Evolutionary conservation across 2,888 invertebrate genomes (phyloP).

Genomic region (Drosophila recens): DNA sequence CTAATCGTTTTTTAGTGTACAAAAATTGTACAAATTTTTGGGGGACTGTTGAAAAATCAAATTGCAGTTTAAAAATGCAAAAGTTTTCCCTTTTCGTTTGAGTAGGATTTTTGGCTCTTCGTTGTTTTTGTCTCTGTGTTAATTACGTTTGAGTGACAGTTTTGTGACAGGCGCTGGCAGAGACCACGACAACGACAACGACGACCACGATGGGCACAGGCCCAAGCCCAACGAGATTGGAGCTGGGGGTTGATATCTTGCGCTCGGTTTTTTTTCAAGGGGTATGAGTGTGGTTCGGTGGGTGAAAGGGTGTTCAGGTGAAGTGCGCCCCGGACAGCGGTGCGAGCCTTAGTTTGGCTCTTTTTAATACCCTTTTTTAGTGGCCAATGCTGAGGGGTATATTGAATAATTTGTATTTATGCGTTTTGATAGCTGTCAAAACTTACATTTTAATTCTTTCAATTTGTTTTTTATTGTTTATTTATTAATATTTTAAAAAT

Average conservation of each 20-base stretch:
- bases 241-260: constrained; percentile 8
- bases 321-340: constrained; percentile 51
- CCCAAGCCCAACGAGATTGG: constrained; percentile 10
- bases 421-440: neutral
- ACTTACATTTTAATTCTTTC: neutral
- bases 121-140: constrained; percentile 58
- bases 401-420: neutral
- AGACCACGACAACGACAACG: constrained; percentile 26
- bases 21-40: constrained; percentile 8
- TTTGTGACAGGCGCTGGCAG: constrained; percentile 70
- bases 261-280: constrained; percentile 7
- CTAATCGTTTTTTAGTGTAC: constrained; percentile 63
- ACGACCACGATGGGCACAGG: constrained; percentile 28
- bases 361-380: constrained; percentile 18
- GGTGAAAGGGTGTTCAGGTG: constrained; percentile 78
- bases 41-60: constrained; percentile 31
- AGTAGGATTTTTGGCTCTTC: constrained; percentile 46
- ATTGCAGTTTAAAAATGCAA: constrained; percentile 58
- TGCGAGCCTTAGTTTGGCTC: constrained; percentile 24
- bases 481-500: no score
- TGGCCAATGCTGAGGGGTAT: neutral
- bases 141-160: constrained; percentile 83
- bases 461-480: neutral
- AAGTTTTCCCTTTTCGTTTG: constrained; percentile 50
- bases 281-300: constrained; percentile 44